Percentiles rank a stretch among this genome's conserved stretches.
Evolutionary conservation across 2,888 invertebrate species (phyloP).

Genomic region (Carcina quercana): DNA sequence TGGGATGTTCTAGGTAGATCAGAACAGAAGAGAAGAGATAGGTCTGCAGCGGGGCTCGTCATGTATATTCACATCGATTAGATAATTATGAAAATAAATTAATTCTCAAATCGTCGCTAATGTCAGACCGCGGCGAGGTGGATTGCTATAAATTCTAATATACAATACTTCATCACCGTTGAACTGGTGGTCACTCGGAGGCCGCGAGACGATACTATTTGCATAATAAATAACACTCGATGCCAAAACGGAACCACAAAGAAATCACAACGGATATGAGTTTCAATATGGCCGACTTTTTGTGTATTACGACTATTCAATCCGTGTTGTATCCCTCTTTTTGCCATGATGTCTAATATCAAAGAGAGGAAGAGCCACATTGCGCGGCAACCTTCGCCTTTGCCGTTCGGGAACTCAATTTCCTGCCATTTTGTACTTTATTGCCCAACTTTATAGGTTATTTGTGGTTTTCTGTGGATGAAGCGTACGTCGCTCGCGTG

Average conservation of each 20-base stretch:
- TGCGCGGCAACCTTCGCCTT: background rate
- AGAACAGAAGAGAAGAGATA: no score
- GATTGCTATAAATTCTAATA: no score
- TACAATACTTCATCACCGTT: no score
- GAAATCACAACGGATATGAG: slow-evolving; percentile 13
- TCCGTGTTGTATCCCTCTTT: slow-evolving; percentile 19
- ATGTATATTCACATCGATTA: no score
- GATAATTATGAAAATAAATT: no score
- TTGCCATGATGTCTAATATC: slow-evolving; percentile 26
- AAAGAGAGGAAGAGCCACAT: slow-evolving; percentile 15
- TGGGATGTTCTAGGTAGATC: no score
- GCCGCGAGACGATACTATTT: no score
- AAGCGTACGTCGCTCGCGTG: slow-evolving; percentile 8
- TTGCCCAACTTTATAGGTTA: slow-evolving; percentile 4
- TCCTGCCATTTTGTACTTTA: slow-evolving; percentile 12
- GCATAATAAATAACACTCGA: no score
- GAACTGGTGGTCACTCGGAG: no score
- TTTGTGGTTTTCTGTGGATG: slow-evolving; percentile 2
- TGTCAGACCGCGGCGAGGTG: no score
- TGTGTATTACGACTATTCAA: slow-evolving; percentile 24
- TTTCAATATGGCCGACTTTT: slow-evolving; percentile 25
- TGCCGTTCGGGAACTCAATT: slow-evolving; percentile 7
- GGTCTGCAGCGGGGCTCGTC: no score
- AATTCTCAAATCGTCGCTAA: no score
- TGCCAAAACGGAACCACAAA: slow-evolving; percentile 12